Percentiles rank a stretch among this genome's conserved stretches.
These are phyloP conservation scores for Polyommatus icarus DNA, from an alignment of 2,888 invertebrate species.

Conservation along the genomic window DNA sequence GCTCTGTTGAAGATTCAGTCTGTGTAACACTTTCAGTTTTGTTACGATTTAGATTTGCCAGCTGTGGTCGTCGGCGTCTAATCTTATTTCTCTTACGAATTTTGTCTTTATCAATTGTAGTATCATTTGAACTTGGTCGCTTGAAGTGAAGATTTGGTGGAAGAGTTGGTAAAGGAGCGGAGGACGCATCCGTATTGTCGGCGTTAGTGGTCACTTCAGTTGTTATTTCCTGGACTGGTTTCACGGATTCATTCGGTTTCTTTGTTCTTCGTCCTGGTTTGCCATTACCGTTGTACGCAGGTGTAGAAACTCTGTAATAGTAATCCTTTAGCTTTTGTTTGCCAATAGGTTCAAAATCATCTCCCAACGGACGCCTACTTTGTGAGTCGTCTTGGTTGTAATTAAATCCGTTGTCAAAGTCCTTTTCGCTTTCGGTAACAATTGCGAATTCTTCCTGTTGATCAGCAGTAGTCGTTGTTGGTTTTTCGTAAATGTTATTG, in stretches of 20 bases:
- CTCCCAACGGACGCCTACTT: constrained; percentile 71
- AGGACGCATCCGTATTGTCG: constrained; percentile 54
- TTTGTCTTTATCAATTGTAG: constrained; percentile 62
- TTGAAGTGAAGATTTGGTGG: constrained; percentile 74
- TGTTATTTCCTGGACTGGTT: constrained; percentile 49
- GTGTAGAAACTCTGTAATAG: constrained; percentile 72
- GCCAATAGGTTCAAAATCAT: constrained; percentile 72
- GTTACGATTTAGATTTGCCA: constrained; percentile 58
- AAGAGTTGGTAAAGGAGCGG: constrained; percentile 70
- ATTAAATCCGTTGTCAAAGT: constrained; percentile 66
- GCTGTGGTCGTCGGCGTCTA: constrained; percentile 68
- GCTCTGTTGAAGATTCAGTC: constrained; percentile 53
- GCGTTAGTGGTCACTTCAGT: constrained; percentile 49
- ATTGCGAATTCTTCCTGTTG: constrained; percentile 67
- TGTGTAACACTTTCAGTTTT: constrained; percentile 56
- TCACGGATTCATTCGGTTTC: constrained; percentile 57
- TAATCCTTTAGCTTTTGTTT: constrained; percentile 72
- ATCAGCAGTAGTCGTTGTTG: constrained; percentile 58
- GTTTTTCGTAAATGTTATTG: constrained; percentile 51
- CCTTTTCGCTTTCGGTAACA: constrained; percentile 69
- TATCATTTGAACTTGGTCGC: constrained; percentile 55
- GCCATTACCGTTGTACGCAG: constrained; percentile 60
- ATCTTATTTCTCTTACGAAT: constrained; percentile 71
- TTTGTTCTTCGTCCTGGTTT: constrained; percentile 63
- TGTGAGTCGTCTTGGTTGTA: constrained; percentile 69